Evolutionary conservation across 2,113 vertebrate genomes (phyloP), one percentile per base, ranked within the genome.

Genomic region (Origma solitaria): DNA sequence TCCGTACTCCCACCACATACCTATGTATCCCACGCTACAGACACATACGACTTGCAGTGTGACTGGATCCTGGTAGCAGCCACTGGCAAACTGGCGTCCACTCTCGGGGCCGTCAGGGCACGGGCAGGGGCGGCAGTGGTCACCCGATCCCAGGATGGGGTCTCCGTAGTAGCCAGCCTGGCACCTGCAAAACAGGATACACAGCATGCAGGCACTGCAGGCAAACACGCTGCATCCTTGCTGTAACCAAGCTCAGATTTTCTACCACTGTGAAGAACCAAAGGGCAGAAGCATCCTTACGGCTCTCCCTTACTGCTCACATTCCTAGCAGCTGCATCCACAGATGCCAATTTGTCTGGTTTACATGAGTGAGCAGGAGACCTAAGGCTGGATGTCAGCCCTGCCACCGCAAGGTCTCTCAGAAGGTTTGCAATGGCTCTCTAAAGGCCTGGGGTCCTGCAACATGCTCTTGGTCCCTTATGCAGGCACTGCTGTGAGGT

Each of bases 101-200:
- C 98, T 99, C 35, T 96, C 93, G 0, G 99, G 99, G 27, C 99
- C 99, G 0, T 99, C 99, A 0, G 99, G 99, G 92, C 99, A 99
- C 84, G 98, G 98, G 60, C 99, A 99, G 44, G 99, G 98, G 16
- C 98, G 99, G 90, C 99, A 99, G 94, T 99, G 99, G 86, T 99
- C 99, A 6, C 99, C 99, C 2, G 99, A 99, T 20, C 99, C 99
- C 76, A 99, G 97, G 70, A 98, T 76, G 0, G 99, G 98, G 92
- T 99, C 97, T 8, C 99, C 99, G 1, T 99, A 99, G 98, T 99
- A 99, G 92, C 99, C 99, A 58, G 97, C 95, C 87, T 98, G 78
- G 96, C 99, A 99, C 95, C 99, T 99, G 94, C 3, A 19, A 27
- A 25, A 33, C 13, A 54, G 40, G 16, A 16, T 61, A 94, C 66